Conservation (phyloP, 2,113 vertebrate species). For the Gracilinanus agilis region DNA sequence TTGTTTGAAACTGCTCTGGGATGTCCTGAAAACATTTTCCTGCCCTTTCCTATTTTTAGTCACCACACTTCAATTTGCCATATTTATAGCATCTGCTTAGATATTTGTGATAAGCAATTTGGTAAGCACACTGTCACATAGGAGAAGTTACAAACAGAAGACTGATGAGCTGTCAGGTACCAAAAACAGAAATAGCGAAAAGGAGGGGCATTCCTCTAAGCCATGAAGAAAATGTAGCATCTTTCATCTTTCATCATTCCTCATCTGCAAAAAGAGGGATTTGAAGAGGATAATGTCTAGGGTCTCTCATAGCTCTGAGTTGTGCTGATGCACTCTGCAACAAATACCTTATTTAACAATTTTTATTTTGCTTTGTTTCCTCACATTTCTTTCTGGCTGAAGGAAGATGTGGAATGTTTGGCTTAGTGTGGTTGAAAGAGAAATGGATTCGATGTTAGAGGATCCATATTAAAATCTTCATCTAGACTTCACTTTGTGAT, state of each 20-base stretch:
- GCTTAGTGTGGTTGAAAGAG: background rate
- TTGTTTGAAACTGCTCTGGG: constrained; percentile 28
- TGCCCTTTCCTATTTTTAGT: constrained; percentile 31
- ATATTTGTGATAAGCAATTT: constrained; percentile 43
- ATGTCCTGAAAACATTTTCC: constrained; percentile 21
- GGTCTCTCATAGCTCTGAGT: constrained; percentile 25
- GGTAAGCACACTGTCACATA: background rate
- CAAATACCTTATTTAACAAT: background rate
- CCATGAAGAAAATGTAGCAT: background rate
- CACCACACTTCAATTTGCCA: constrained; percentile 1
- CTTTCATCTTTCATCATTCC: constrained; percentile 1
- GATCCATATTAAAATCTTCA: background rate
- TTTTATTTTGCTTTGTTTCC: constrained; percentile 24
- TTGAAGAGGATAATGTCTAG: constrained; percentile 7
- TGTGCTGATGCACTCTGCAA: background rate
- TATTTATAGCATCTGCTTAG: constrained; percentile 13
- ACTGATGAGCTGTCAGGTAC: background rate
- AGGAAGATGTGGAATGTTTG: background rate
- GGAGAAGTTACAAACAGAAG: background rate
- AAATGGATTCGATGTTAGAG: background rate
- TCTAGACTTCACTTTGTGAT: background rate
- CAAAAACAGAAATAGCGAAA: background rate
- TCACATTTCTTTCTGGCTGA: background rate
- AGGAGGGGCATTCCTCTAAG: background rate
- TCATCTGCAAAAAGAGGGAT: constrained; percentile 24